phyloP scores from a whole-genome alignment of 2,888 invertebrate species.

The Drosophila emarginata region DNA sequence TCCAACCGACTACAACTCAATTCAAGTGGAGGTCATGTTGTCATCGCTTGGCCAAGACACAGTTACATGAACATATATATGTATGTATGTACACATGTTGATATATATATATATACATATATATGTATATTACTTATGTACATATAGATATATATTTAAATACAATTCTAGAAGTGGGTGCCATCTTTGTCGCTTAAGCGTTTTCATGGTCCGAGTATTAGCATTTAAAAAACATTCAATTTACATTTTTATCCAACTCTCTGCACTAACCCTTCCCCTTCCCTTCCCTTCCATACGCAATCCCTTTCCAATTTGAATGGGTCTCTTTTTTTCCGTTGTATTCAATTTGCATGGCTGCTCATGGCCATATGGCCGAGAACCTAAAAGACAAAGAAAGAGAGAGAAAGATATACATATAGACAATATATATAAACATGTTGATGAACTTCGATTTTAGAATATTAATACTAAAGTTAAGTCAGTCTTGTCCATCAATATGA shows the following conservation, averaged over 20 bases:
- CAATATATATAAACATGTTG: background rate
- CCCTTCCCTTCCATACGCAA: background rate
- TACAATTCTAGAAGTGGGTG: conserved; percentile 7
- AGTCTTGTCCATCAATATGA: no score
- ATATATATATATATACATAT: background rate
- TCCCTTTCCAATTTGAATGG: conserved; percentile 61
- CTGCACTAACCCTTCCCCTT: background rate
- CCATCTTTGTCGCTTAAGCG: conserved; percentile 14
- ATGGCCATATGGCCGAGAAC: conserved; percentile 30
- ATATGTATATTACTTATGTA: no score
- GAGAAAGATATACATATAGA: background rate
- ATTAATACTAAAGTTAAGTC: background rate
- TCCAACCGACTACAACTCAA: background rate
- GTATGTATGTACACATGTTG: background rate
- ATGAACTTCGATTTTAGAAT: conserved; percentile 2
- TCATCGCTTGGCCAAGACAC: background rate
- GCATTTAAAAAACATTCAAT: conserved; percentile 71
- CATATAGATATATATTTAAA: background rate
- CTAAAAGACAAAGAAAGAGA: background rate
- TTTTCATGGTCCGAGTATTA: conserved; percentile 49
- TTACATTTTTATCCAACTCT: conserved; percentile 53
- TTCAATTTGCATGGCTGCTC: conserved; percentile 60
- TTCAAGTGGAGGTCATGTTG: conserved; percentile 5
- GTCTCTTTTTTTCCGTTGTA: conserved; percentile 63
- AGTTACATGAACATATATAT: background rate